Conservation (phyloP, 2,888 invertebrate genomes). For the Gymnocheta viridis region DNA sequence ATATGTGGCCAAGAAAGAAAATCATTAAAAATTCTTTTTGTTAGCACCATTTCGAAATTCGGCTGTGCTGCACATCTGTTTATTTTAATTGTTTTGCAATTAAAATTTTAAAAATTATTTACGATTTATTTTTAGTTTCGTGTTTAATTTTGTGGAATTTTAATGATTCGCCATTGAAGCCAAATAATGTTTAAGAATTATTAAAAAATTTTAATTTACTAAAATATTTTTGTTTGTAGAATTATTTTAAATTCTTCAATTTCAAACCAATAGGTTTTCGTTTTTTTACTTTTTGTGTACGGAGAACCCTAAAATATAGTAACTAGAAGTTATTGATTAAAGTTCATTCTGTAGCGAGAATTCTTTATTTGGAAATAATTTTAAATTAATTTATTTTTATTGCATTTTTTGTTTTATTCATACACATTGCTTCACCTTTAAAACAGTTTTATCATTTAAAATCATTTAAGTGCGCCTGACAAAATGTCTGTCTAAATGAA, state of each 20-base stretch:
- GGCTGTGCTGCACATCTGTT: neutral
- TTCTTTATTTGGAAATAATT: neutral
- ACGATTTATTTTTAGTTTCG: too few relatives aligned
- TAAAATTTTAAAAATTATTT: neutral
- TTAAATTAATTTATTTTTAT: neutral
- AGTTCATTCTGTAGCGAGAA: neutral
- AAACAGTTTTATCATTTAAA: slow-evolving; percentile 16
- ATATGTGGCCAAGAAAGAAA: neutral
- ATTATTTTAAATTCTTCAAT: too few relatives aligned
- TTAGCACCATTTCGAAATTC: too few relatives aligned
- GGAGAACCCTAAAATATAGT: too few relatives aligned
- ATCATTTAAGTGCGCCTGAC: slow-evolving; percentile 56
- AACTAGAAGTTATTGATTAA: neutral
- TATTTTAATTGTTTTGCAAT: neutral
- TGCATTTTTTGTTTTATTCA: neutral
- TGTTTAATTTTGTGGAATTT: too few relatives aligned
- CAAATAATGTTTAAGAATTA: too few relatives aligned
- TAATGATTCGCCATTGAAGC: too few relatives aligned
- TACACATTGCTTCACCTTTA: neutral
- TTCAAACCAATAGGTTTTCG: too few relatives aligned
- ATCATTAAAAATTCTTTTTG: too few relatives aligned
- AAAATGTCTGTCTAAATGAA: slow-evolving; percentile 60
- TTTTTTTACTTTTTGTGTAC: too few relatives aligned
- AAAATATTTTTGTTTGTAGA: too few relatives aligned
- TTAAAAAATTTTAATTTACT: too few relatives aligned